These are phyloP conservation scores for Parnassius glacialis DNA, from an alignment of 2,888 invertebrate genomes.

Conservation along the genomic window DNA sequence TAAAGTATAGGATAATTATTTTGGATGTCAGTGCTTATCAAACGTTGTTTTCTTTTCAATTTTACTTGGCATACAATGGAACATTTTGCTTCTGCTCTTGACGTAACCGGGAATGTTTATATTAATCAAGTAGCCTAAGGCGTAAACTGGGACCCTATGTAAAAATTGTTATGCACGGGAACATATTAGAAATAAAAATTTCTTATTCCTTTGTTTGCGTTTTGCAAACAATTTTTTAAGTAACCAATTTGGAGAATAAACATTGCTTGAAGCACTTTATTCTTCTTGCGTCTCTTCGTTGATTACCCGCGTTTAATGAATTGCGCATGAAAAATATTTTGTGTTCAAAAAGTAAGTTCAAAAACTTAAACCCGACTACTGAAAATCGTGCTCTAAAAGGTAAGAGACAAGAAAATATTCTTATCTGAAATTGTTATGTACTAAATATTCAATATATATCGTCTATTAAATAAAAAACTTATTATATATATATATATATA, in stretches of 20 bases:
- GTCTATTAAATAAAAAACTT: too few species aligned
- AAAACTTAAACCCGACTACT: too few species aligned
- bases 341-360: not conserved
- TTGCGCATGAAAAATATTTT: not conserved
- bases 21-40: too few species aligned
- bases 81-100: constrained; percentile 10
- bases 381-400: too few species aligned
- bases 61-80: constrained; percentile 3
- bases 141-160: constrained; percentile 2
- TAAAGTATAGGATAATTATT: too few species aligned
- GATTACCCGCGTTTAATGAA: not conserved
- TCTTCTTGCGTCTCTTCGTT: too few species aligned
- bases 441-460: too few species aligned
- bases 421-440: not conserved
- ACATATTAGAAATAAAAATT: constrained; percentile 11
- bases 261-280: too few species aligned
- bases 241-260: constrained; percentile 3
- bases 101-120: constrained; percentile 10
- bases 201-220: constrained; percentile 6
- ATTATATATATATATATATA: too few species aligned
- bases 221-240: not conserved
- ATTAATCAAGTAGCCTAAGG: constrained; percentile 16
- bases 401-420: too few species aligned
- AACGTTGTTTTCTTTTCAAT: not conserved
- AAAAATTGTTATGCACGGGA: constrained; percentile 4